Conservation (phyloP, 2,113 vertebrate species). For the Taxidea taxus region DNA sequence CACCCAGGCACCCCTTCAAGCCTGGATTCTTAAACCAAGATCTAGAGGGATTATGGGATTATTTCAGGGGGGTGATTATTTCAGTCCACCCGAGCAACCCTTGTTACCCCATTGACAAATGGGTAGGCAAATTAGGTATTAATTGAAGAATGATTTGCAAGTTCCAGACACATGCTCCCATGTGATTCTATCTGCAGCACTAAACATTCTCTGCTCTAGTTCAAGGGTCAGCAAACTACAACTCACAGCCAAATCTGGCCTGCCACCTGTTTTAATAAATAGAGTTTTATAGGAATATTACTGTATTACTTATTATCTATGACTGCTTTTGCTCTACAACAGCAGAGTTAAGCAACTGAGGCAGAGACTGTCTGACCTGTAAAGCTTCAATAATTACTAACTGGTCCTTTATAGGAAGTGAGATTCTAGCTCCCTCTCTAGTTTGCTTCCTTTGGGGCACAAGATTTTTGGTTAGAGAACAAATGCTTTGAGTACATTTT, state of each 20-base stretch:
- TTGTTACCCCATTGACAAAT: background rate
- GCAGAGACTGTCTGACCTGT: background rate
- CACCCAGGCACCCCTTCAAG: background rate
- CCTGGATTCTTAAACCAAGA: background rate
- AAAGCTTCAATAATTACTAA: background rate
- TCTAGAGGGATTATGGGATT: background rate
- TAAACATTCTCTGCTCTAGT: background rate
- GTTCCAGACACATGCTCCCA: background rate
- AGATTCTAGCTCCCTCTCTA: background rate
- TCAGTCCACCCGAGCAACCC: background rate
- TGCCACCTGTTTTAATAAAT: background rate
- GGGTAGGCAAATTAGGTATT: background rate
- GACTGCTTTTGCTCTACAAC: background rate
- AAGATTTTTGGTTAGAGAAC: background rate
- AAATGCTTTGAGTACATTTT: too few relatives aligned
- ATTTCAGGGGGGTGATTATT: background rate
- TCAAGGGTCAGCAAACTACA: background rate
- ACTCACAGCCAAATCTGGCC: background rate
- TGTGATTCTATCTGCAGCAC: background rate
- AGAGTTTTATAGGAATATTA: slow-evolving; percentile 21
- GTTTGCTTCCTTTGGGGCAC: background rate
- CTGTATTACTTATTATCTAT: background rate
- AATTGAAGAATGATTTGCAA: background rate
- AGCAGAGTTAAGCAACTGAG: background rate
- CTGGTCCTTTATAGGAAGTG: background rate